Evolutionary conservation across 2,113 vertebrate genomes (phyloP).

Genomic region (Podarcis raffonei): DNA sequence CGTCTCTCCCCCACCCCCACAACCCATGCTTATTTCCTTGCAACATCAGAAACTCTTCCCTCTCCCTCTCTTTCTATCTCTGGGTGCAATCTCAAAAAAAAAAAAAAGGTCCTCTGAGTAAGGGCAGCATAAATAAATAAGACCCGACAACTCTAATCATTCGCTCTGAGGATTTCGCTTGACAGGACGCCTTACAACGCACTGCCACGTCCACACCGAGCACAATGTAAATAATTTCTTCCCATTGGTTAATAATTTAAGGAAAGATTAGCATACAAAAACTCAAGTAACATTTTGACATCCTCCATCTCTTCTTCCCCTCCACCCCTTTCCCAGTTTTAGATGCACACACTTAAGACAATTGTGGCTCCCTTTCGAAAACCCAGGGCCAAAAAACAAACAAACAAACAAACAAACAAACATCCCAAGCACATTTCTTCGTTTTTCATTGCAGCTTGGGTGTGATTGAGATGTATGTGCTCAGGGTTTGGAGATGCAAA

Average conservation of each 20-base stretch:
- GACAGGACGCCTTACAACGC: slow-evolving; percentile 61
- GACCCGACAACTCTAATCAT: slow-evolving; percentile 61
- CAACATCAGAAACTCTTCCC: slow-evolving; percentile 19
- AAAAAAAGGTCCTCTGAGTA: slow-evolving; percentile 47
- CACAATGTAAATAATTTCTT: slow-evolving; percentile 75
- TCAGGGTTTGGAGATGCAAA: background rate
- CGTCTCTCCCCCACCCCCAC: background rate
- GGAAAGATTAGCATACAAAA: slow-evolving; percentile 74
- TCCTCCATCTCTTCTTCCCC: slow-evolving; percentile 33
- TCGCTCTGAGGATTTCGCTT: slow-evolving; percentile 66
- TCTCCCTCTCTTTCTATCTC: slow-evolving; percentile 21
- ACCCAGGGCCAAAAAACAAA: background rate
- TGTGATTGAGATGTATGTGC: background rate
- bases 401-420: background rate
- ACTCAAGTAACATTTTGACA: slow-evolving; percentile 57
- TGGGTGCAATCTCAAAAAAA: slow-evolving; percentile 28
- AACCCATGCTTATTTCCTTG: slow-evolving; percentile 2
- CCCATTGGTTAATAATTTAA: slow-evolving; percentile 71
- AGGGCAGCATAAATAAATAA: slow-evolving; percentile 66
- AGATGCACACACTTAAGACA: too few species aligned
- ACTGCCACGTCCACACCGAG: slow-evolving; percentile 63
- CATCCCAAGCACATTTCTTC: too few species aligned
- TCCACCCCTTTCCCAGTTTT: background rate
- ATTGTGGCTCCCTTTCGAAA: background rate
- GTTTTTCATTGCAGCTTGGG: background rate